Conservation (phyloP, 2,797 vertebrate species). For the Antrozous pallidus region DNA sequence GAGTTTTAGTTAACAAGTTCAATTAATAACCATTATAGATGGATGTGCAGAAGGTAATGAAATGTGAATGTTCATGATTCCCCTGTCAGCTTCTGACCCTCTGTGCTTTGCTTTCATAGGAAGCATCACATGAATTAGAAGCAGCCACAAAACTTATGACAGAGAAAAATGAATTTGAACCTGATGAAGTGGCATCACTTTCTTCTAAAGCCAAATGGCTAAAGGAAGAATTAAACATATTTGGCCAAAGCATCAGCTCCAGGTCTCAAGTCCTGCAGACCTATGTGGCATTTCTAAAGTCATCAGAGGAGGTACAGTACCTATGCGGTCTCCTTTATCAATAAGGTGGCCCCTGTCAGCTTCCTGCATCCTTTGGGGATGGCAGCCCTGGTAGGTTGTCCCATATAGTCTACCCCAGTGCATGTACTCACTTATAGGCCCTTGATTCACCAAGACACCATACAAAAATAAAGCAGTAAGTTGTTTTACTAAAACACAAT, state of each 20-base stretch:
- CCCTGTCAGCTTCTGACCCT: background rate
- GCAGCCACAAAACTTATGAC: conserved; percentile 83
- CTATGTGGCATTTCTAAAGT: conserved; percentile 85
- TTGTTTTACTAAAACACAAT: background rate
- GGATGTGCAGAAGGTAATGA: background rate
- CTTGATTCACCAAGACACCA: background rate
- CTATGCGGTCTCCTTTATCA: background rate
- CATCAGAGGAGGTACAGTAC: conserved; percentile 85
- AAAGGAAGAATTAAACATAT: conserved; percentile 83
- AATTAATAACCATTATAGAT: conserved; percentile 38
- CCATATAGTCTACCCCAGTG: background rate
- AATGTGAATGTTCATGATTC: conserved; percentile 26
- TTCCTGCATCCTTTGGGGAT: background rate
- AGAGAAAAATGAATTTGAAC: conserved; percentile 81
- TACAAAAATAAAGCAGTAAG: background rate
- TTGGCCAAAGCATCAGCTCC: conserved; percentile 80
- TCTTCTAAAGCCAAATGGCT: conserved; percentile 79
- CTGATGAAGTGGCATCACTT: conserved; percentile 76
- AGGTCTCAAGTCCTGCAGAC: conserved; percentile 82
- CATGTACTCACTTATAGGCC: background rate
- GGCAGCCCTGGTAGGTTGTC: background rate
- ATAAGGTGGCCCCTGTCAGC: background rate
- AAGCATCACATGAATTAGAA: conserved; percentile 80
- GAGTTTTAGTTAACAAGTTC: conserved; percentile 50
- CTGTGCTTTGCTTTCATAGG: conserved; percentile 77